Evolutionary conservation across 2,888 invertebrate species (phyloP).

Genomic region (Phanerotoma sp.): DNA sequence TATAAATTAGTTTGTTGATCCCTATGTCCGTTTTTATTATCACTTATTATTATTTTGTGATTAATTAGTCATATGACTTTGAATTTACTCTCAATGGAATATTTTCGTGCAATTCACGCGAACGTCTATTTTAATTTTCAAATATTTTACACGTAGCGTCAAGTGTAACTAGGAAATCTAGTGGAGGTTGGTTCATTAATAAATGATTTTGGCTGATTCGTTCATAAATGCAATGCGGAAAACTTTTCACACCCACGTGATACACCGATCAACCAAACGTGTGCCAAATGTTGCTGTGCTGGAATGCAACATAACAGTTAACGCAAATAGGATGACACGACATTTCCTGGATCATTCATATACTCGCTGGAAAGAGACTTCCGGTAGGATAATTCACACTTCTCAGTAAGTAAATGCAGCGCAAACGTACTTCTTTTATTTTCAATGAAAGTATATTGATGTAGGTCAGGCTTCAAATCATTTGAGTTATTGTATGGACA

Average conservation of each 20-base stretch:
- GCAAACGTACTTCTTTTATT: constrained; percentile 10
- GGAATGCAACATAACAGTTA: too few relatives aligned
- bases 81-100: not conserved
- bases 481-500: not conserved
- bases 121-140: too few relatives aligned
- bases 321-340: constrained; percentile 19
- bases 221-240: constrained; percentile 26
- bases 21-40: too few relatives aligned
- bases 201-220: not conserved
- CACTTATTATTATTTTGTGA: too few relatives aligned
- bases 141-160: too few relatives aligned
- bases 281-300: constrained; percentile 30
- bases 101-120: not conserved
- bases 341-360: constrained; percentile 17
- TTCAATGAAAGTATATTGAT: not conserved
- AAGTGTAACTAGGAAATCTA: too few relatives aligned
- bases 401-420: not conserved
- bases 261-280: constrained; percentile 17
- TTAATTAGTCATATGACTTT: constrained; percentile 47
- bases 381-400: constrained; percentile 6
- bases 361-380: not conserved
- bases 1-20: too few relatives aligned
- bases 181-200: not conserved
- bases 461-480: not conserved
- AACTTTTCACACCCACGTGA: constrained; percentile 32